A percentile compares a stretch with the other conserved stretches of the same genome.
These are phyloP conservation scores for chimpanzee (Pan troglodytes) DNA, from an alignment of 2,113 vertebrate species.

Conservation along the genomic window NHGRI_mPanTro3-v2.1_pri NC_072409.2:67955501-67956000, in stretches of 20 bases:
- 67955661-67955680: background rate
- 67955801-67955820: background rate
- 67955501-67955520: background rate
- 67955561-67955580: background rate
- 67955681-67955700: background rate
- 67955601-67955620: background rate
- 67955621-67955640: background rate
- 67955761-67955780: background rate
- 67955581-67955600: background rate
- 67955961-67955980: background rate
- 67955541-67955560: background rate
- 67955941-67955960: background rate
- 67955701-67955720: background rate
- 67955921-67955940: background rate
- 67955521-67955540: background rate
- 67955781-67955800: background rate
- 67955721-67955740: background rate
- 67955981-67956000: background rate
- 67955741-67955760: background rate
- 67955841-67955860: background rate
- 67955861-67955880: background rate
- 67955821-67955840: background rate
- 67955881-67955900: background rate
- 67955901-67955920: background rate
- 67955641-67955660: background rate